phyloP scores from a whole-genome alignment of 1,140 invertebrate species.

The Apocrypta bakeri region DNA sequence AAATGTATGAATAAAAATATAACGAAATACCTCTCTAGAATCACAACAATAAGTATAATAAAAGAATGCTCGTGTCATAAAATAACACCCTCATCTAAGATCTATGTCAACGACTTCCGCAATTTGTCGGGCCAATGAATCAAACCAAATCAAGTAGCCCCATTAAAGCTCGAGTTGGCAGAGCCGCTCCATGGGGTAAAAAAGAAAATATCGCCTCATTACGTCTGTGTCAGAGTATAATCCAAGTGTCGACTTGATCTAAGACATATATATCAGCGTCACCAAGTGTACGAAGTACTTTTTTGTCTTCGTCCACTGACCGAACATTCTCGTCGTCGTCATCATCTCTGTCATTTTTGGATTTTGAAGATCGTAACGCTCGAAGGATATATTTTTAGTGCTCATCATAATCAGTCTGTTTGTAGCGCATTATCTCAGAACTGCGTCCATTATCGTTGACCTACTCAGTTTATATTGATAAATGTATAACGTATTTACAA shows the following conservation, averaged over 20 bases:
- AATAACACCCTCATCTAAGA: neutral
- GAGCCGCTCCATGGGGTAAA: neutral
- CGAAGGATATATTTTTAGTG: neutral
- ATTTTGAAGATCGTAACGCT: neutral
- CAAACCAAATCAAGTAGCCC: constrained; percentile 8
- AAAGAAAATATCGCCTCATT: neutral
- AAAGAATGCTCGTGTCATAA: neutral
- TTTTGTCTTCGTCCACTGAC: neutral
- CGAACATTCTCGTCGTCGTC: neutral
- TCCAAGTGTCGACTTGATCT: neutral
- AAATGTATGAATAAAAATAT: too few relatives aligned
- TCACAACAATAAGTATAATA: neutral
- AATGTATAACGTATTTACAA: neutral
- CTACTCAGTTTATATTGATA: neutral
- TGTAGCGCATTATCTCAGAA: neutral
- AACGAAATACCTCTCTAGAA: too few relatives aligned
- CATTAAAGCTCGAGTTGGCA: constrained; percentile 22
- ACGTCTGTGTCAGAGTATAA: constrained; percentile 1
- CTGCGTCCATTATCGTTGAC: neutral
- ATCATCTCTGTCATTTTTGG: neutral
- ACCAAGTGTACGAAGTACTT: neutral
- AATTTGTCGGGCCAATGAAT: neutral
- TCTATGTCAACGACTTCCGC: neutral
- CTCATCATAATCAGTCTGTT: neutral
- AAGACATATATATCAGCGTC: neutral